Conservation (phyloP, 2,113 vertebrate genomes). For the Propithecus coquereli region DNA sequence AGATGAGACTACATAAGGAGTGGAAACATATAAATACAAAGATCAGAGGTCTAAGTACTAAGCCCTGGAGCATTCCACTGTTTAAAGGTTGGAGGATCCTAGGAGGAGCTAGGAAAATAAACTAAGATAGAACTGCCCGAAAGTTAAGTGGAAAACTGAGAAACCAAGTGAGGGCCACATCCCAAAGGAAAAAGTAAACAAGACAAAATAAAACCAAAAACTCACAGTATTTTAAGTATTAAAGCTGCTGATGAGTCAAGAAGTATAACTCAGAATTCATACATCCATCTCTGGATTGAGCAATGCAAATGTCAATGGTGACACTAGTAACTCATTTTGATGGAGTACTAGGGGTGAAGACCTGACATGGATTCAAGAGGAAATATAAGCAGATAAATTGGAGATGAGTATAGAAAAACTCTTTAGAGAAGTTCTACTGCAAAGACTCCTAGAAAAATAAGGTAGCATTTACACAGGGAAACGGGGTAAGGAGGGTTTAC, state of each 20-base stretch:
- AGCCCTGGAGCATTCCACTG: background rate
- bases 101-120: background rate
- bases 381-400: background rate
- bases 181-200: background rate
- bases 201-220: background rate
- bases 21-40: background rate
- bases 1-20: background rate
- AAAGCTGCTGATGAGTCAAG: background rate
- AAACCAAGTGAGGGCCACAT: background rate
- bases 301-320: background rate
- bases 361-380: background rate
- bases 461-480: background rate
- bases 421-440: background rate
- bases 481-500: background rate
- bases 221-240: background rate
- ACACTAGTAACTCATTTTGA: background rate
- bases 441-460: background rate
- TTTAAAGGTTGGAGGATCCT: background rate
- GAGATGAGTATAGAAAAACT: background rate
- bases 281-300: background rate
- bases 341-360: background rate
- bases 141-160: background rate
- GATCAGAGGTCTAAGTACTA: background rate
- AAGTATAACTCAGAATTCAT: background rate
- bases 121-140: background rate